A percentile compares a stretch with the other conserved stretches of the same genome.
These are phyloP conservation scores for Nezara viridula DNA, from an alignment of 2,888 invertebrate genomes.

Conservation along the genomic window DNA sequence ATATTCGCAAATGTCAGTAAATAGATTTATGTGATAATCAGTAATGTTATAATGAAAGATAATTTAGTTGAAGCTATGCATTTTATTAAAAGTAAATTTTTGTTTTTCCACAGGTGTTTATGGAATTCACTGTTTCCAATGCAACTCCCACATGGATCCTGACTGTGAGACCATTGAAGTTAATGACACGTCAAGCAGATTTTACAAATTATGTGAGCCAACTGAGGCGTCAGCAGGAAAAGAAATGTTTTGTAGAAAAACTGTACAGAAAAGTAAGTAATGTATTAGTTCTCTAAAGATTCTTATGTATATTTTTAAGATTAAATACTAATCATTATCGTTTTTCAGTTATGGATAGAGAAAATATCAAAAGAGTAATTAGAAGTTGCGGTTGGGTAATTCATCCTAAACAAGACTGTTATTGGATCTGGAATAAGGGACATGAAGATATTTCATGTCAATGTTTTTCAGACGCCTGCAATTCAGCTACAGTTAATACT, in stretches of 20 bases:
- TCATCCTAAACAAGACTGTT: conserved; percentile 70
- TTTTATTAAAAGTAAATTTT: not conserved
- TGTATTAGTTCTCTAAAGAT: not conserved
- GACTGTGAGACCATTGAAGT: conserved; percentile 57
- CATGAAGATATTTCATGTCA: conserved; percentile 76
- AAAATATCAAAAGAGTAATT: conserved; percentile 71
- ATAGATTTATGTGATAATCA: too few species aligned
- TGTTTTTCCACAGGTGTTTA: not conserved
- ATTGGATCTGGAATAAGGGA: conserved; percentile 72
- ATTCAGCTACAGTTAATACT: conserved; percentile 66
- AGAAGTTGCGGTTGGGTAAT: conserved; percentile 77
- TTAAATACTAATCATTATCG: not conserved
- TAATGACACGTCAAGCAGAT: conserved; percentile 60
- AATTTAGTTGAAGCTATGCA: too few species aligned
- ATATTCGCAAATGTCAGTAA: too few species aligned
- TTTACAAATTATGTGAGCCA: conserved; percentile 60
- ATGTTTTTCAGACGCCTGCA: conserved; percentile 77
- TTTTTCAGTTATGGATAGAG: conserved; percentile 65
- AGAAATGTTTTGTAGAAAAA: conserved; percentile 79
- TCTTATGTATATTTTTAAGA: not conserved
- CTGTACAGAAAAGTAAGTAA: conserved; percentile 75
- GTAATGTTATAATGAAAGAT: too few species aligned
- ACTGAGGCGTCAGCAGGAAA: conserved; percentile 67
- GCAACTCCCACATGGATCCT: conserved; percentile 79
- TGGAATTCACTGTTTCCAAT: conserved; percentile 76